These are phyloP conservation scores for Aphelocoma californica DNA, from an alignment of 2,797 vertebrate genomes.

Conservation along the genomic window DNA sequence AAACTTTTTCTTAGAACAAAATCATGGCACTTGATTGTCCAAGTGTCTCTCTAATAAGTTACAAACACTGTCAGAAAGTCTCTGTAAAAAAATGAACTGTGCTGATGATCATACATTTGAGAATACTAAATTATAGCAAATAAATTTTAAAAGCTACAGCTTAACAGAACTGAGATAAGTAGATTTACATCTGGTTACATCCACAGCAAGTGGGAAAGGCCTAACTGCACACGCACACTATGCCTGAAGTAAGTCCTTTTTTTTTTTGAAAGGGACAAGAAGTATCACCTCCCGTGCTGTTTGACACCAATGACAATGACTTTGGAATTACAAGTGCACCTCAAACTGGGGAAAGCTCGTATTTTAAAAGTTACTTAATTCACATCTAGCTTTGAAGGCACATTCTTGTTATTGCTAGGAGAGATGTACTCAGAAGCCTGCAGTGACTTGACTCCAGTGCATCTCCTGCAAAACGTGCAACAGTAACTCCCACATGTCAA, in stretches of 20 bases:
- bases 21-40: neutral
- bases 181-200: neutral
- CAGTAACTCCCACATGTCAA: neutral
- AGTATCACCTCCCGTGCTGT: neutral
- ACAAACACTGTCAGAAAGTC: neutral
- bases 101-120: neutral
- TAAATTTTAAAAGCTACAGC: neutral
- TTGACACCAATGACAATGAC: neutral
- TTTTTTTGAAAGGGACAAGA: neutral
- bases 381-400: neutral
- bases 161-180: neutral
- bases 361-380: neutral
- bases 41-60: neutral
- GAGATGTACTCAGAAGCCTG: neutral
- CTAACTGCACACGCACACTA: accelerated
- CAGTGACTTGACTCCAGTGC: neutral
- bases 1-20: neutral
- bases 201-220: neutral
- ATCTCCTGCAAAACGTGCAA: neutral
- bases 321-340: neutral
- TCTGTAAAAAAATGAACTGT: neutral
- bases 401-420: neutral
- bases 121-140: neutral
- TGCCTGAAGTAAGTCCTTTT: neutral
- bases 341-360: neutral